Base-by-base conservation (phyloP, 2,113 vertebrate species). In the Ptychochromis oligacanthus region DNA sequence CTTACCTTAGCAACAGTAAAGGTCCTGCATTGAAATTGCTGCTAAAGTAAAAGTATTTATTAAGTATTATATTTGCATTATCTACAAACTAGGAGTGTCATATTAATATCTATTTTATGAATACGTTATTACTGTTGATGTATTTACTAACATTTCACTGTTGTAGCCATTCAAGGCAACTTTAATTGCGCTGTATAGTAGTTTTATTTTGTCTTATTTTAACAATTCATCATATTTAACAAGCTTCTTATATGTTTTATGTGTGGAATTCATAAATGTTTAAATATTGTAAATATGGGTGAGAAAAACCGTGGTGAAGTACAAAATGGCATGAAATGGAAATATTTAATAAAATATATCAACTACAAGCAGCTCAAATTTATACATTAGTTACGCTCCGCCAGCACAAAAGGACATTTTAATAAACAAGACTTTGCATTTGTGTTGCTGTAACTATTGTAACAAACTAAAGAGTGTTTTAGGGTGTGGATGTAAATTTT, bases 1-100 rank as follows among this genome's bases (percentile, higher is more conserved):
- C 28, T 9, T 0, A n/a, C 24, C 24, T 49, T 5, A 57, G 9
- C 6, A 36, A 36, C 6, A 36, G 36, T 36, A 10, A 11, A n/a
- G 13, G 24, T 20, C 43, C 43, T 52, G 43, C 43, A 72, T 1
- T 28, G 26, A 72, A n/a, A 43, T 5, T 31, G 17, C 6, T 72
- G 6, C 17, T 31, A 46, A 52, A 31, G 49, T 72, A 2, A 52
- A 72, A 31, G 26, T 72, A 54, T n/a, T 3, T 20, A 52, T 3
- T 20, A 52, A 26, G 26, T 17, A 72, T 72, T 49, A 31, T 54
- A 6, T 72, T 26, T 54, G 67, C 18, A 72, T 6, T 49, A 17
- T 49, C 11, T 6, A 17, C 43, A 72, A 6, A 17, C 24, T 5
- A 31, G 31, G 28, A 31, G 26, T 72, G 2, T 52, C 4, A 31